Conservation (phyloP, 2,113 vertebrate genomes). For the Hemiscyllium ocellatum region DNA sequence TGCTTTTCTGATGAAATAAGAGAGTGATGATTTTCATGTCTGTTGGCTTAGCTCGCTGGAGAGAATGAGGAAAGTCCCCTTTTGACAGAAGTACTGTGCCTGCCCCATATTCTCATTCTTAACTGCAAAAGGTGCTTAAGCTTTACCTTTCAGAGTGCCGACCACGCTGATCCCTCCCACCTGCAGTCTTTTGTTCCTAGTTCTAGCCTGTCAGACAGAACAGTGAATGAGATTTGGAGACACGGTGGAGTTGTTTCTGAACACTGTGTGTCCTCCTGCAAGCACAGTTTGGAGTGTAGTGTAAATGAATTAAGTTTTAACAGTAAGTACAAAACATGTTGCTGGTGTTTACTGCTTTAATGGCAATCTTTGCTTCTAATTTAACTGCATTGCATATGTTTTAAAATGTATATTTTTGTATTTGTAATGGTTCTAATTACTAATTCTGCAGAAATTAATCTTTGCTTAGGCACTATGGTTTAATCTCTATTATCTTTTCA, state of each 20-base stretch:
- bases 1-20: background rate
- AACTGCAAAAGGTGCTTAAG: background rate
- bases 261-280: background rate
- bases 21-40: background rate
- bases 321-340: conserved; percentile 22
- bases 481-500: background rate
- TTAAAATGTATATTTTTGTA: background rate
- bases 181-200: conserved; percentile 3
- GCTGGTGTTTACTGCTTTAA: background rate
- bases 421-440: background rate
- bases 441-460: background rate
- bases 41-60: background rate
- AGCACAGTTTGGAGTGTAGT: background rate
- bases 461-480: background rate
- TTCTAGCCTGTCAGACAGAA: background rate
- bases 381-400: background rate
- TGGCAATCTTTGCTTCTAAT: background rate
- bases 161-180: conserved; percentile 30
- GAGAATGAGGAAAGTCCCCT: background rate
- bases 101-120: background rate
- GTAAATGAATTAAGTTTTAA: background rate
- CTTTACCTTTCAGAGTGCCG: conserved; percentile 7
- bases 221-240: background rate
- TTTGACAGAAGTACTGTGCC: background rate
- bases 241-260: too few relatives aligned